Percentiles rank a stretch among this genome's conserved stretches.
Conservation (phyloP, 2,113 vertebrate species). For the Gallinago paraguaiae region DNA sequence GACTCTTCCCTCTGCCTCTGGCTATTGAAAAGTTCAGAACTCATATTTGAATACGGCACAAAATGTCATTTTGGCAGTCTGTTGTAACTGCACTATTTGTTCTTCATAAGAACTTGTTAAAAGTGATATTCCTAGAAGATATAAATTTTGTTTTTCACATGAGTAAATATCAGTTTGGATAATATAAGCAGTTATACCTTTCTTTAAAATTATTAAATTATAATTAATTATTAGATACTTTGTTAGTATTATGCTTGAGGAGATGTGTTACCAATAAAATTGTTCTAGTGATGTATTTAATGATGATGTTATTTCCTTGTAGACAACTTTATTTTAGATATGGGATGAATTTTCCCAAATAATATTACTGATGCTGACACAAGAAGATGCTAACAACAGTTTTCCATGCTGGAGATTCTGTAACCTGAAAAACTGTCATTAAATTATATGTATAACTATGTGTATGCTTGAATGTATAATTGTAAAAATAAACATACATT, state of each 20-base stretch:
- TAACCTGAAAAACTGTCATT: background rate
- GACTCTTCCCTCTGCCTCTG: background rate
- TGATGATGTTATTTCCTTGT: background rate
- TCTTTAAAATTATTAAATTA: background rate
- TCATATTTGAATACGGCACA: background rate
- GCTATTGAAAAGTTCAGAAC: background rate
- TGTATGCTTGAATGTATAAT: fast-evolving
- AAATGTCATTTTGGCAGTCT: background rate
- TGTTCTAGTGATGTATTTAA: background rate
- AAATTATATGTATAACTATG: fast-evolving
- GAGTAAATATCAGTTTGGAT: background rate
- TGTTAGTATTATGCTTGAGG: background rate
- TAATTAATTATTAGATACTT: background rate
- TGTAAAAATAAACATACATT: background rate
- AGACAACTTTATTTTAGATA: background rate
- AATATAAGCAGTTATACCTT: background rate
- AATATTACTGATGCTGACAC: background rate
- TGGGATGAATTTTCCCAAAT: background rate
- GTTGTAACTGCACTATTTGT: background rate
- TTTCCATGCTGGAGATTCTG: fast-evolving
- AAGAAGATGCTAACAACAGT: background rate
- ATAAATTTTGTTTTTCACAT: background rate
- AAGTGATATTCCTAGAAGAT: background rate
- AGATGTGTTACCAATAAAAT: background rate
- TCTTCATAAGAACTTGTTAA: background rate